These are phyloP conservation scores for Phyllostomus hastatus DNA, from an alignment of 2,113 vertebrate genomes.

Conservation along the genomic window DNA sequence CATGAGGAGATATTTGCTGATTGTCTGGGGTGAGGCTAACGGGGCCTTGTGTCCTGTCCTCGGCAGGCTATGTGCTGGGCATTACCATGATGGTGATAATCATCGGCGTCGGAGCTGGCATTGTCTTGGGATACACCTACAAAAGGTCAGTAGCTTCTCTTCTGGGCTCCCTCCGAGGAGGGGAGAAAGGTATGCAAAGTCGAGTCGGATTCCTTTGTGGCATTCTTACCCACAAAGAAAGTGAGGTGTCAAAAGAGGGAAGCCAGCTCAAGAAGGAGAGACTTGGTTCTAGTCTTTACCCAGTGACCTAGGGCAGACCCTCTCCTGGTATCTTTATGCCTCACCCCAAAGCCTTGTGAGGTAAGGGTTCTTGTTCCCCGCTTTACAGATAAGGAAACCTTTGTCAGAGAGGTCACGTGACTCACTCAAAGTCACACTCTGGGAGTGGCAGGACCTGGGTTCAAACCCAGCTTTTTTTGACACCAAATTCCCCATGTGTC, in stretches of 20 bases:
- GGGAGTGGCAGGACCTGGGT: neutral
- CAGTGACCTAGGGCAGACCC: neutral
- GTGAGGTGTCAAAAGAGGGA: neutral
- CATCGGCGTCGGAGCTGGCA: constrained; percentile 89
- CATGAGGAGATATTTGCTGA: neutral
- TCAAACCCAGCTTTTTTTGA: neutral
- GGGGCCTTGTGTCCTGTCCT: constrained; percentile 17
- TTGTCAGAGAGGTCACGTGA: neutral
- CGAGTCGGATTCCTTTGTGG: neutral
- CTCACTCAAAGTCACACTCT: neutral
- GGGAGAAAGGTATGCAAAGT: neutral
- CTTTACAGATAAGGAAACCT: neutral
- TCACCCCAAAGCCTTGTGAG: neutral
- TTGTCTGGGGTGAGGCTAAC: constrained; percentile 41
- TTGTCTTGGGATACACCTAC: constrained; percentile 93
- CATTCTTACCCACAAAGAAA: constrained; percentile 6
- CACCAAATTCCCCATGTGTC: neutral
- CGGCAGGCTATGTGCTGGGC: constrained; percentile 89
- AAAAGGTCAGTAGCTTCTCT: constrained; percentile 88
- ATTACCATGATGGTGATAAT: constrained; percentile 93
- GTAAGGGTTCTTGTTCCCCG: neutral
- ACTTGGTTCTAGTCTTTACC: neutral
- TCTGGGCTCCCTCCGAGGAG: neutral
- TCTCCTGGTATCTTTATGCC: neutral
- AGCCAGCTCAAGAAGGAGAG: neutral